Conservation (phyloP, 2,888 invertebrate genomes). For the Apotomis turbidana region DNA sequence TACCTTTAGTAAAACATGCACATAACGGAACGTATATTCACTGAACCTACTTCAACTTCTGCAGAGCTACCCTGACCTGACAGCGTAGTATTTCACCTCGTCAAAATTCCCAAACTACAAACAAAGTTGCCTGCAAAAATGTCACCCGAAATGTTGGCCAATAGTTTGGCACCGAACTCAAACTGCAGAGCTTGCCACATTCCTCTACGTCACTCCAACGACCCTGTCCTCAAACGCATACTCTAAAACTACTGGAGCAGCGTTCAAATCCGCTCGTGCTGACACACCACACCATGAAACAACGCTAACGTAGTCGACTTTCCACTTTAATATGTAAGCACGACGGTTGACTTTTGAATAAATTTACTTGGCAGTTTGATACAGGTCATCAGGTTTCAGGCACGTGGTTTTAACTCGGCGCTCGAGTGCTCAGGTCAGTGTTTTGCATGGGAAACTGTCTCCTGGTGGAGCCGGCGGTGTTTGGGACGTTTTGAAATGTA, state of each 20-base stretch:
- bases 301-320: slow-evolving; percentile 25
- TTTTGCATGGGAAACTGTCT: slow-evolving; percentile 12
- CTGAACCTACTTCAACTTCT: background rate
- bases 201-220: slow-evolving; percentile 24
- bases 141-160: slow-evolving; percentile 37
- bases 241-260: slow-evolving; percentile 4
- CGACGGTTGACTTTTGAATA: slow-evolving; percentile 28
- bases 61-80: background rate
- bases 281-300: background rate
- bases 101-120: slow-evolving; percentile 31
- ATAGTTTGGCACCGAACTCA: slow-evolving; percentile 36
- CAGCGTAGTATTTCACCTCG: slow-evolving; percentile 5
- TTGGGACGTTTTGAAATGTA: slow-evolving; percentile 18
- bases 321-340: slow-evolving; percentile 32
- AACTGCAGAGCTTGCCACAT: slow-evolving; percentile 34
- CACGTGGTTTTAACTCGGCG: slow-evolving; percentile 23
- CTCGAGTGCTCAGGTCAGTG: slow-evolving; percentile 4
- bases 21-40: background rate
- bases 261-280: slow-evolving; percentile 16
- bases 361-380: slow-evolving; percentile 36
- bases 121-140: slow-evolving; percentile 33
- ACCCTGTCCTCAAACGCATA: slow-evolving; percentile 5
- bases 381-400: slow-evolving; percentile 37
- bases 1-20: too few relatives aligned
- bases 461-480: slow-evolving; percentile 16